These are phyloP conservation scores for Plecotus auritus DNA, from an alignment of 2,113 vertebrate genomes.

Conservation along the genomic window DNA sequence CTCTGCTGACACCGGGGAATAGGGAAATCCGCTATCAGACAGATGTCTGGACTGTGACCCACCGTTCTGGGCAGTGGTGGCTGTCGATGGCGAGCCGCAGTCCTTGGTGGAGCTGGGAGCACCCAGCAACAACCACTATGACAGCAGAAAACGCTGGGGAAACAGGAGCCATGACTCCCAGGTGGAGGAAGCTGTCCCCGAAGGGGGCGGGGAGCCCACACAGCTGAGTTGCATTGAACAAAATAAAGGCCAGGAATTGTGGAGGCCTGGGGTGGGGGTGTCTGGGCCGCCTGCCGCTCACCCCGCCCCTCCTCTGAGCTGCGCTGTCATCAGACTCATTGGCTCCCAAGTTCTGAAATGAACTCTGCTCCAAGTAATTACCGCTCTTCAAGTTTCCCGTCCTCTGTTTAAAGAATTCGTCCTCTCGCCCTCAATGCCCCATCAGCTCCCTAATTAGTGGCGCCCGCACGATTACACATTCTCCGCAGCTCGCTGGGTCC, in stretches of 20 bases:
- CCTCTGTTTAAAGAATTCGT: conserved; percentile 99
- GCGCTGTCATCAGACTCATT: conserved; percentile 97
- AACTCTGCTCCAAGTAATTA: conserved; percentile 99
- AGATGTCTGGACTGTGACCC: background rate
- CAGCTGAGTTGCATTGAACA: background rate
- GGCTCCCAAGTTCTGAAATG: conserved; percentile 99
- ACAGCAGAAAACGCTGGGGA: background rate
- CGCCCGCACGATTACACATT: conserved; percentile 98
- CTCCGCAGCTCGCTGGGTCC: conserved; percentile 99
- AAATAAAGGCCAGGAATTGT: background rate
- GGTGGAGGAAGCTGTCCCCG: background rate
- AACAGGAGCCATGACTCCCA: background rate
- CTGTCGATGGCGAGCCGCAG: background rate
- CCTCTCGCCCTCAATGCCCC: conserved; percentile 99
- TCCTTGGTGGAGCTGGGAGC: background rate
- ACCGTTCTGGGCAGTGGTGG: background rate
- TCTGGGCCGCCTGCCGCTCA: background rate
- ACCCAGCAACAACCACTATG: accelerated
- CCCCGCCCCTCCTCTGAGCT: conserved; percentile 77
- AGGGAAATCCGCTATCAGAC: background rate
- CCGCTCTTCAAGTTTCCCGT: conserved; percentile 99
- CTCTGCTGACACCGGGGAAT: background rate
- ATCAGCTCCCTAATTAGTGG: conserved; percentile 99
- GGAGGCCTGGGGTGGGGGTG: background rate
- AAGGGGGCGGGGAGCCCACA: accelerated